Percentiles rank a stretch among this genome's conserved stretches.
Evolutionary conservation across 2,113 vertebrate species (phyloP).

Genomic region (Hemibagrus wyckioides): DNA sequence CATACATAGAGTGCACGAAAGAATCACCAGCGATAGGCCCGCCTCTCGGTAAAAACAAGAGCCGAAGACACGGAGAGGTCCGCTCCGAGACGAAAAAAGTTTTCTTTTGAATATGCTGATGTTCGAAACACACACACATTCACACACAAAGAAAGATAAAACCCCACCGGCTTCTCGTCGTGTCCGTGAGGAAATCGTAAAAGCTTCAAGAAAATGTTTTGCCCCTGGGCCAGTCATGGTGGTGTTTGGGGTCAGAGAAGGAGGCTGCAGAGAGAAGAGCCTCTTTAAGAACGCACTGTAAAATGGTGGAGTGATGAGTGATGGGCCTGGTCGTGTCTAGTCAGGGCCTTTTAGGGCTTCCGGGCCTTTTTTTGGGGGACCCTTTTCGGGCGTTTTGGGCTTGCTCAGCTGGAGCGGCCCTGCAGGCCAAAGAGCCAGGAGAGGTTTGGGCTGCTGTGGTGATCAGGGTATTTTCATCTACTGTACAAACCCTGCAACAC

Average conservation of each 20-base stretch:
- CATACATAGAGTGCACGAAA: slow-evolving; percentile 62
- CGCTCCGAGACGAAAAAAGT: not conserved
- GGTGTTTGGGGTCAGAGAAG: not conserved
- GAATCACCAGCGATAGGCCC: slow-evolving; percentile 61
- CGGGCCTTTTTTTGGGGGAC: not conserved
- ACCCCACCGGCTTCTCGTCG: slow-evolving; percentile 37
- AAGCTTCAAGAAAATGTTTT: slow-evolving; percentile 43
- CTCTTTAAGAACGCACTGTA: slow-evolving; percentile 9
- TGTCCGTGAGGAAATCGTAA: slow-evolving; percentile 38
- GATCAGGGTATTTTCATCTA: slow-evolving; percentile 20
- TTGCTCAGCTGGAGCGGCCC: slow-evolving; percentile 27
- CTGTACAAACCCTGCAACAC: slow-evolving; percentile 42
- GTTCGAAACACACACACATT: slow-evolving; percentile 30
- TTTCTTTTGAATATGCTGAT: slow-evolving; percentile 42
- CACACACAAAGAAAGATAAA: slow-evolving; percentile 30
- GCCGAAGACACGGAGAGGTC: slow-evolving; percentile 39
- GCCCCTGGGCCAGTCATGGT: slow-evolving; percentile 13
- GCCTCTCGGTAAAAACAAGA: slow-evolving; percentile 63
- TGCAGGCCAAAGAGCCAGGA: slow-evolving; percentile 16
- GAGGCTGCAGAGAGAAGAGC: not conserved
- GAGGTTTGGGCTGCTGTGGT: slow-evolving; percentile 33
- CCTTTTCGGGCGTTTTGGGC: slow-evolving; percentile 4
- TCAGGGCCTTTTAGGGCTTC: slow-evolving; percentile 6
- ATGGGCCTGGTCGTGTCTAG: slow-evolving; percentile 17
- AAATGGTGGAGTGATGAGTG: slow-evolving; percentile 30